Evolutionary conservation across 1,140 invertebrate genomes (phyloP), one percentile per base, ranked within the genome.

Genomic region (Acromyrmex echinatior): DNA sequence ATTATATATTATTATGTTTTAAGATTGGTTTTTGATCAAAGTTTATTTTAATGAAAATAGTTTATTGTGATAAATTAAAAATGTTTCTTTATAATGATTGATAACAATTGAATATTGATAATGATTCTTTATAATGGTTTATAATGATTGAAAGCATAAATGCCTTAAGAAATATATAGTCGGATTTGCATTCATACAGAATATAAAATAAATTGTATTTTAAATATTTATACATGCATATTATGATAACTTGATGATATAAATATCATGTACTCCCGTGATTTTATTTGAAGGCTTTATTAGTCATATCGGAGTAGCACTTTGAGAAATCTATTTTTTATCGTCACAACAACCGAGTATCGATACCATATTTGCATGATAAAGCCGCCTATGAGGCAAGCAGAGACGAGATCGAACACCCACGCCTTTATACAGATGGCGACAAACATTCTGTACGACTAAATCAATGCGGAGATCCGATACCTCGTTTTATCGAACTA

Each of bases 321-420:
- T 87, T 74, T 86, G 85, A 88, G 77, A 90, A 90, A 89, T 90
- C 86, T 87, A 81, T 79, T 90, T 90, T 90, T 86, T 78, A 87
- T 68, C 88, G 85, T 90, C 68, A 90, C 88, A 58, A 68, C 35
- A 85, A 74, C 39, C 88, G 74, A 87, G 88, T 80, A 74, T 70
- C 56, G 66, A 90, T 73, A 63, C 80, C 16, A 87, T 92, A 92
- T 92, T 92, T 92, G 91, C 92, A 92, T 92, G 86, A 92, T 92
- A 92, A 92, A 92, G 92, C 90, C 71, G 53, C 56, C 77, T 87
- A 78, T 90, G 84, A 84, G 79, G 68, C 65, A 87, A 73, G 45
- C 45, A 66, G 84, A 71, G 21, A 74, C 66, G 86, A 86, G 86
- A 77, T 70, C 84, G 82, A 89, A 84, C 90, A 86, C 62, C 82